A percentile compares a stretch with the other conserved stretches of the same genome.
These are phyloP conservation scores for Hylyphantes graminicola DNA, from an alignment of 1,140 invertebrate species.

Conservation along the genomic window DNA sequence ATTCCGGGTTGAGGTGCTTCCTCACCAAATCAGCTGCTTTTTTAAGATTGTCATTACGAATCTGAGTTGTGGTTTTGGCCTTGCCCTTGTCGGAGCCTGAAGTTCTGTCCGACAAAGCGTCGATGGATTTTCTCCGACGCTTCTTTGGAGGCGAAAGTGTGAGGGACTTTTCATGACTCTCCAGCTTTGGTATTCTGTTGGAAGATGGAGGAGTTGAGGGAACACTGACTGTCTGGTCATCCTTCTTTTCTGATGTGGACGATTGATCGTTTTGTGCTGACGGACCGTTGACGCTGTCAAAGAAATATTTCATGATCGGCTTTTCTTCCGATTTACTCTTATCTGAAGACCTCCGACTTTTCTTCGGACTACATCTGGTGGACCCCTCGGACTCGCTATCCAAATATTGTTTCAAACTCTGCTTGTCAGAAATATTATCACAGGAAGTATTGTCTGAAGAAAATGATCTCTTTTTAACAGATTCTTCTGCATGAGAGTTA, in stretches of 20 bases:
- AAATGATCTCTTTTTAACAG: background rate
- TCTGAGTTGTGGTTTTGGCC: constrained; percentile 49
- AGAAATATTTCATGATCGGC: constrained; percentile 59
- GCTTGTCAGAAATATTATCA: constrained; percentile 43
- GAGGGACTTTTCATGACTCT: background rate
- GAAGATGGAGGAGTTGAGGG: background rate
- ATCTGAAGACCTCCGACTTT: background rate
- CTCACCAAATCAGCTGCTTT: constrained; percentile 58
- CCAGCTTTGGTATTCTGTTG: constrained; percentile 1
- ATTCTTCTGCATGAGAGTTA: background rate
- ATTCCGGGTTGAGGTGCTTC: constrained; percentile 59
- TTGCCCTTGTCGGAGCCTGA: constrained; percentile 14
- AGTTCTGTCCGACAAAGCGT: background rate
- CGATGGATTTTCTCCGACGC: background rate
- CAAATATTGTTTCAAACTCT: background rate
- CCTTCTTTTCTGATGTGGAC: background rate
- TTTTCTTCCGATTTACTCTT: constrained; percentile 26
- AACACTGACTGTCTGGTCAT: background rate
- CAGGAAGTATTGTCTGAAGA: constrained; percentile 28
- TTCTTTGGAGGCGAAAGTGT: constrained; percentile 22
- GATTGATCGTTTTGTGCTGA: background rate
- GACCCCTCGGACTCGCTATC: constrained; percentile 16
- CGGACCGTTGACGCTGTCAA: constrained; percentile 44
- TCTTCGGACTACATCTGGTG: constrained; percentile 31
- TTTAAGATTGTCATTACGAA: constrained; percentile 54